Evolutionary conservation across 2,797 vertebrate species (phyloP).

Genomic region (Sibirionetta formosa): DNA sequence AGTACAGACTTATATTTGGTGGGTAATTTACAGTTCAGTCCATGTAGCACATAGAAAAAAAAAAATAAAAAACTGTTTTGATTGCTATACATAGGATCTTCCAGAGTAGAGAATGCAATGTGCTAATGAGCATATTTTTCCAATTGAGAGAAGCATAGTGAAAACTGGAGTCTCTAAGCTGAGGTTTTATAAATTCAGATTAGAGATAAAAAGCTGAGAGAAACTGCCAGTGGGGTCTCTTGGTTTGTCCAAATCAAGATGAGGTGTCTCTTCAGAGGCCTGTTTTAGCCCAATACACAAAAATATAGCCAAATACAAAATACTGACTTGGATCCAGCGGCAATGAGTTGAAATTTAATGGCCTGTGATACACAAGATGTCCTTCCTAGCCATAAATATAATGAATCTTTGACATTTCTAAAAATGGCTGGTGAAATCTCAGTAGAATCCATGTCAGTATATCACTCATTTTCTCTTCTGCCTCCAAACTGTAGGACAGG

Average conservation of each 20-base stretch:
- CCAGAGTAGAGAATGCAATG: neutral
- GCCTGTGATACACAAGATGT: neutral
- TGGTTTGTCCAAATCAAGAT: neutral
- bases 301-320: neutral
- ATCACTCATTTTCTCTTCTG: neutral
- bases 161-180: neutral
- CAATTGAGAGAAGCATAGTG: neutral
- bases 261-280: neutral
- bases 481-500: neutral
- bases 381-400: neutral
- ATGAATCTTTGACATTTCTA: neutral
- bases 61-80: neutral
- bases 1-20: neutral
- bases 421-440: neutral
- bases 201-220: neutral
- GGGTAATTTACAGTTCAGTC: neutral
- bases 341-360: neutral
- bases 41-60: neutral
- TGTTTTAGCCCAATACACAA: neutral
- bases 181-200: neutral
- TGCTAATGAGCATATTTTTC: neutral
- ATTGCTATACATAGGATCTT: neutral
- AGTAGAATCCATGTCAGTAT: neutral
- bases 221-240: neutral
- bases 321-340: neutral